Percentiles rank a stretch among this genome's conserved stretches.
These are phyloP conservation scores for Epinephelus coioides DNA, from an alignment of 2,797 vertebrate genomes.

Conservation along the genomic window DNA sequence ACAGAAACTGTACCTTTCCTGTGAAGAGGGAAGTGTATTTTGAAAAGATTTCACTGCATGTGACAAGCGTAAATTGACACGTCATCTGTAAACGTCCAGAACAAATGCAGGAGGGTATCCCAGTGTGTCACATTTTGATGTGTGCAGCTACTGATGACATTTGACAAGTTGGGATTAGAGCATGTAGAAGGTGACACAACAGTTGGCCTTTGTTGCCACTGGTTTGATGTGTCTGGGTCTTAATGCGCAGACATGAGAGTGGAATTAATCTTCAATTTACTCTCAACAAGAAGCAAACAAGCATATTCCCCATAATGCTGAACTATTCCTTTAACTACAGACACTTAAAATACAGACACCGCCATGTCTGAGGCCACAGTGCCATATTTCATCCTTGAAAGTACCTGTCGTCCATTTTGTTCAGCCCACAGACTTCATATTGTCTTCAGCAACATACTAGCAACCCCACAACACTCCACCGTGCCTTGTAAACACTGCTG, in stretches of 20 bases:
- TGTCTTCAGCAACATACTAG: slow-evolving; percentile 77
- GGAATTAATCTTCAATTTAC: not conserved
- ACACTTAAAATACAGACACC: slow-evolving; percentile 12
- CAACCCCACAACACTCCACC: slow-evolving; percentile 73
- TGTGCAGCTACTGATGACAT: too few relatives aligned
- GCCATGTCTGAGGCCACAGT: not conserved
- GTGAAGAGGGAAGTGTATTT: too few relatives aligned
- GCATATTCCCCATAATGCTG: not conserved
- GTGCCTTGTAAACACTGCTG: slow-evolving; percentile 84
- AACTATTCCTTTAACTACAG: slow-evolving; percentile 21
- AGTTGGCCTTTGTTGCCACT: too few relatives aligned
- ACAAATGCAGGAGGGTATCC: too few relatives aligned
- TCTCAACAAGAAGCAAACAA: slow-evolving; percentile 25
- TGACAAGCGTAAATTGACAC: too few relatives aligned
- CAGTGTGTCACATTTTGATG: too few relatives aligned
- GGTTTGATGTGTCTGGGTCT: too few relatives aligned
- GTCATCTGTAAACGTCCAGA: too few relatives aligned
- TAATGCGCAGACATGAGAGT: not conserved
- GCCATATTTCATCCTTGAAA: slow-evolving; percentile 64
- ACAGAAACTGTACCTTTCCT: too few relatives aligned
- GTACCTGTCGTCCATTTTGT: slow-evolving; percentile 74
- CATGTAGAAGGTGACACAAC: too few relatives aligned
- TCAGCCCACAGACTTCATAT: slow-evolving; percentile 72
- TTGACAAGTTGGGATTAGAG: too few relatives aligned
- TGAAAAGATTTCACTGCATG: too few relatives aligned